Evolutionary conservation across 2,113 vertebrate genomes (phyloP), one percentile per base, ranked within the genome.

Genomic region (Craseonycteris thonglongyai): DNA sequence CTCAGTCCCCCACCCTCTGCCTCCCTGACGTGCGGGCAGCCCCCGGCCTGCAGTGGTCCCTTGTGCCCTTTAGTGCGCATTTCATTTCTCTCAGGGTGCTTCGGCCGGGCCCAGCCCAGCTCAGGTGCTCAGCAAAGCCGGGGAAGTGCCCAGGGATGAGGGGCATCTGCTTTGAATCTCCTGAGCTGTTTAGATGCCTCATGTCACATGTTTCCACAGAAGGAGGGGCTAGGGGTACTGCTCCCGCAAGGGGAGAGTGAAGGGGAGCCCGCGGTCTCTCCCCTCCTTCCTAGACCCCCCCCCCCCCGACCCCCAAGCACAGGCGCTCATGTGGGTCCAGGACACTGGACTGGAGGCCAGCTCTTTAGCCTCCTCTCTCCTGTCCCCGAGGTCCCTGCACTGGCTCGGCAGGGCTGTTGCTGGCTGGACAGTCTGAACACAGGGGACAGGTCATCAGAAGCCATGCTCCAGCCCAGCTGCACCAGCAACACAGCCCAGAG

Each of bases 1-100:
- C 38, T 61, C 40, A 49, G 33, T 12, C 24, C 40, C 58, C 24
- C 7, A 15, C 35, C 47, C n/a, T 5, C 30, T 42, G 54, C n/a
- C 65, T 42, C 71, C 40, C 63, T 58, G 15, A 26, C 40, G 49
- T 33, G n/a, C 4, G 3, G 1, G 40, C 0, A 8, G 10, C 56
- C 68, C 49, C 49, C 2, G 13, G 45, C 33, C 33, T 81, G 47
- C 35, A 2, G 13, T 38, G 61, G 28, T 13, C 10, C 59, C 65
- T 6, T 0, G 3, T 28, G 10, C 58, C 28, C 16, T 24, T 40
- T 40, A 26, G 24, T 47, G 47, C 16, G 1, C 11, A 15, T 12
- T 26, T 40, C 26, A 5, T 33, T 61, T 19, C 65, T 8, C 7
- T 42, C 81, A 66, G 71, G n/a, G n/a, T n/a, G n/a, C 40, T 56